Evolutionary conservation across 2,888 invertebrate species (phyloP), one percentile per base, ranked within the genome.

Genomic region (Cryptocheilus praepositus): DNA sequence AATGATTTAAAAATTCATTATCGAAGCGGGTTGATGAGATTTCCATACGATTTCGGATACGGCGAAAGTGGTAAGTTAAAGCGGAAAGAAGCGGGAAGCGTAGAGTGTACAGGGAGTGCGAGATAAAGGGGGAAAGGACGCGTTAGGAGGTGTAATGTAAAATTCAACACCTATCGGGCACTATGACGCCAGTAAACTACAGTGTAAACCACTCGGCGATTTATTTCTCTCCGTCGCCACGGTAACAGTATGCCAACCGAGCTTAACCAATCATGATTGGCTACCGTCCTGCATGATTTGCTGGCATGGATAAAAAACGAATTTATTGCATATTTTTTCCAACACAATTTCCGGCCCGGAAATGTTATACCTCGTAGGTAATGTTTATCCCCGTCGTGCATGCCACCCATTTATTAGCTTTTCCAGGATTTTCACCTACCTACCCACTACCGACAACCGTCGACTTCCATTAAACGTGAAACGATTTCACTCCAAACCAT

Each of bases 81-180:
- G 8, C 7, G 8, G 11, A 1, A 36, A 11, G 36, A 36, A 11
- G 3, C 1, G 36, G 8, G 36, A 11, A 36, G 36, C 7, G 36
- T n/a, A 36, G 36, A 36, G 36, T 8, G 36, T 5, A 36, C 11
- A 7, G 36, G 11, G 36, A 36, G 36, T 1, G 13, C 7, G 36
- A 36, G 36, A 7, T 1, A 36, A 11, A 36, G 36, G 56, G 49
- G 61, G 49, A 55, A 69, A 64, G 57, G 64, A 54, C 63, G 59
- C 65, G 71, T 73, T 68, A 71, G 63, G 52, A 49, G 63, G 54
- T 52, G 25, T 53, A 19, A 74, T 74, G 66, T 70, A 76, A 76
- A 73, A 77, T 76, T 74, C 74, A 76, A 19, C 49, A 64, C 66
- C 54, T 49, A 70, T 70, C 70, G 61, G 52, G 45, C 59, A 60